Conservation (phyloP, 2,113 vertebrate species). For the Poeciliopsis turrubarensis region DNA sequence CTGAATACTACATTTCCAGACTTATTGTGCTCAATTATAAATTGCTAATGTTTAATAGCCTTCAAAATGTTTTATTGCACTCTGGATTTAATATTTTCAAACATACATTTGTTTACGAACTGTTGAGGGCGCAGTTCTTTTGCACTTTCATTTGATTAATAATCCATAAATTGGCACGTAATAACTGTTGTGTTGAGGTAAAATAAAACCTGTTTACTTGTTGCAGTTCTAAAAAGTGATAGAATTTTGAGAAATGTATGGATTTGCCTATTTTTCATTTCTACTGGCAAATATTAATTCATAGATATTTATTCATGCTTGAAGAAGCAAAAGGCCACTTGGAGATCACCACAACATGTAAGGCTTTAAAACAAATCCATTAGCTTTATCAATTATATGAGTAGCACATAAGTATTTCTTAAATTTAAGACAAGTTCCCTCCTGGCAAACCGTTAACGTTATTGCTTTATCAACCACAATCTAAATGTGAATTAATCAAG, state of each 20-base stretch:
- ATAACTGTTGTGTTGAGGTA: not conserved
- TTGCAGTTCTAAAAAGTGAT: too few relatives aligned
- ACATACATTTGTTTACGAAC: not conserved
- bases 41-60: too few relatives aligned
- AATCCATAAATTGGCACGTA: too few relatives aligned
- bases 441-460: slow-evolving; percentile 73
- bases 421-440: slow-evolving; percentile 36
- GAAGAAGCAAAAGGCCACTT: not conserved
- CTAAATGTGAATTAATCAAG: slow-evolving; percentile 98
- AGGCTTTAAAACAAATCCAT: not conserved
- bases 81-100: not conserved
- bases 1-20: too few relatives aligned
- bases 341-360: not conserved
- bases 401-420: not conserved
- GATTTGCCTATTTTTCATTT: not conserved
- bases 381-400: slow-evolving; percentile 3
- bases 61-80: too few relatives aligned
- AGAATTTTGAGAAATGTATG: too few relatives aligned
- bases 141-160: not conserved
- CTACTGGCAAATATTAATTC: not conserved
- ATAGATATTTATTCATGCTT: not conserved
- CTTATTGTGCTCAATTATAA: too few relatives aligned
- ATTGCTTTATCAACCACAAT: slow-evolving; percentile 98
- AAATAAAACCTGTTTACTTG: not conserved
- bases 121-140: not conserved